A percentile compares a stretch with the other conserved stretches of the same genome.
Evolutionary conservation across 2,888 invertebrate genomes (phyloP).

Genomic region (Lasius platythorax): DNA sequence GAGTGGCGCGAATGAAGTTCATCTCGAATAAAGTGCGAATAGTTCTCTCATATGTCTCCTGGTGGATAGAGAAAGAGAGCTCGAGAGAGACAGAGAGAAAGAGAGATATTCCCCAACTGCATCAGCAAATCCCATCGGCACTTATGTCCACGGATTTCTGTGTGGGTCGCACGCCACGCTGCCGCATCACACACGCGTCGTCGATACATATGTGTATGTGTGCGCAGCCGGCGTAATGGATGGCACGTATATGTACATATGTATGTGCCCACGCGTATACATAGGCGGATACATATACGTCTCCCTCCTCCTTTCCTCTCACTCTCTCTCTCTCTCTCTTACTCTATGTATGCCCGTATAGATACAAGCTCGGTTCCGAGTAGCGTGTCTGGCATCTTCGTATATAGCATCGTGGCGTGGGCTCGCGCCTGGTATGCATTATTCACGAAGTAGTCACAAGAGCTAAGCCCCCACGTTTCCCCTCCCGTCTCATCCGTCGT

Average conservation of each 20-base stretch:
- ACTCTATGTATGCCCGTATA: slow-evolving; percentile 65
- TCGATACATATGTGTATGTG: slow-evolving; percentile 18
- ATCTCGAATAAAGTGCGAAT: slow-evolving; percentile 42
- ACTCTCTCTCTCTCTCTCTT: slow-evolving; percentile 18
- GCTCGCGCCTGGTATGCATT: slow-evolving; percentile 79
- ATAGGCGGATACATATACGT: slow-evolving; percentile 36
- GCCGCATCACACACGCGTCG: slow-evolving; percentile 10
- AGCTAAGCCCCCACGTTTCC: slow-evolving; percentile 63
- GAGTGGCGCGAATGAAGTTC: slow-evolving; percentile 30
- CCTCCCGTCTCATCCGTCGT: slow-evolving; percentile 42
- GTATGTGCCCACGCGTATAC: slow-evolving; percentile 53
- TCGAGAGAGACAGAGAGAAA: slow-evolving; percentile 18
- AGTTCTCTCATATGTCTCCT: slow-evolving; percentile 59
- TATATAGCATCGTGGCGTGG: slow-evolving; percentile 76
- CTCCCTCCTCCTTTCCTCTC: slow-evolving; percentile 39
- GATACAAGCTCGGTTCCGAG: slow-evolving; percentile 74
- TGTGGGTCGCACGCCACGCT: slow-evolving; percentile 32
- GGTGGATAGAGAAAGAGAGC: slow-evolving; percentile 20
- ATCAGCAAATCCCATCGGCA: slow-evolving; percentile 58
- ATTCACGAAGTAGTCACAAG: slow-evolving; percentile 78
- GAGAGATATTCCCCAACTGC: slow-evolving; percentile 14
- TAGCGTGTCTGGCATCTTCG: slow-evolving; percentile 78
- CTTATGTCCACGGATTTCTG: slow-evolving; percentile 49
- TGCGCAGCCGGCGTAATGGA: slow-evolving; percentile 46
- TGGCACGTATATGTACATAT: slow-evolving; percentile 50